Percentiles rank a stretch among this genome's conserved stretches.
Evolutionary conservation across 2,113 vertebrate species (phyloP).

Genomic region (Miniopterus natalensis): DNA sequence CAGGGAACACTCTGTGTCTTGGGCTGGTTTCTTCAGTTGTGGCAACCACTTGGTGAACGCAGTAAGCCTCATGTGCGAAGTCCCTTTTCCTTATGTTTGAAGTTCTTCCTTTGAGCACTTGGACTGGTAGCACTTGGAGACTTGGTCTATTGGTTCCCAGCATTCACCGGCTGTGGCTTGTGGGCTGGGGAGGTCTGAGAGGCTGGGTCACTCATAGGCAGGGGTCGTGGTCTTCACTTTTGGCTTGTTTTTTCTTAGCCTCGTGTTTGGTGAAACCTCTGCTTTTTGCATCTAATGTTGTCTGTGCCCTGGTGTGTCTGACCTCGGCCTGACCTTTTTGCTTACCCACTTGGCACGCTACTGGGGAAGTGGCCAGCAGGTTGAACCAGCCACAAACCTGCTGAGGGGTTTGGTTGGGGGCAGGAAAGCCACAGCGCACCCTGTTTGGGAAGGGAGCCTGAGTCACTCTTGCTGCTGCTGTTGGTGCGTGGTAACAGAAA

Average conservation of each 20-base stretch:
- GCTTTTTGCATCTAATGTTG: neutral
- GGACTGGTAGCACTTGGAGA: neutral
- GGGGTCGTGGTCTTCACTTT: fast-evolving
- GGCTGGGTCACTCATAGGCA: neutral
- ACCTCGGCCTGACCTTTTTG: neutral
- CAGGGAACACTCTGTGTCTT: neutral
- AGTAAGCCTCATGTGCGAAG: neutral
- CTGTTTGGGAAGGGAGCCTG: neutral
- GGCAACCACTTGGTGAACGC: neutral
- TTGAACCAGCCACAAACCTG: neutral
- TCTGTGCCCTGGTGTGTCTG: neutral
- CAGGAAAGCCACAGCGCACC: neutral
- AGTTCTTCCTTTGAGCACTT: neutral
- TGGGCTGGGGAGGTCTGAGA: neutral
- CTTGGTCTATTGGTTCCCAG: no score
- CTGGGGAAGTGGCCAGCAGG: neutral
- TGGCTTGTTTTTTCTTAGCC: neutral
- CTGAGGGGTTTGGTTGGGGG: neutral
- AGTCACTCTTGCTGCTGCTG: neutral
- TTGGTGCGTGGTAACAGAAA: neutral
- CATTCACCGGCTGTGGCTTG: neutral
- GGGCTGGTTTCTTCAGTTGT: neutral
- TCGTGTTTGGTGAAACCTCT: neutral
- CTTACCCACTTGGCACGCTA: neutral
- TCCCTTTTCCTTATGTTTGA: neutral